A percentile compares a stretch with the other conserved stretches of the same genome.
These are phyloP conservation scores for Brachypodius melanocephalos DNA, from an alignment of 2,113 vertebrate species.

Conservation along the genomic window DNA sequence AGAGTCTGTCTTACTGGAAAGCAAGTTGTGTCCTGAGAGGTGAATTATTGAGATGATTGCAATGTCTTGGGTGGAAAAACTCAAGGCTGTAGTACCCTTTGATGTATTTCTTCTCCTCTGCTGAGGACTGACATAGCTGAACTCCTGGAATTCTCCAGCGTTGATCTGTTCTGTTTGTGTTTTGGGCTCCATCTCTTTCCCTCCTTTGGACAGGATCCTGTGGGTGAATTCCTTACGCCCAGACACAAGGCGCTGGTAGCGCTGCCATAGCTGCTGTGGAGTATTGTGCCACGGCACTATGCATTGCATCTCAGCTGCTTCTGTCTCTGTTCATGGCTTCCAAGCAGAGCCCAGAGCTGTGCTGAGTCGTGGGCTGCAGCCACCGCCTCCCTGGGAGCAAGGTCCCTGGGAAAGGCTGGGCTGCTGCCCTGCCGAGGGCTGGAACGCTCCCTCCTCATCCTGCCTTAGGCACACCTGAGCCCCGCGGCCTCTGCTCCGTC, in stretches of 20 bases:
- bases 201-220: not conserved
- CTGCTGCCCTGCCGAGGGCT: not conserved
- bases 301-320: not conserved
- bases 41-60: not conserved
- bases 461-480: not conserved
- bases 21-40: not conserved
- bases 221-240: rapidly evolving
- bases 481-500: rapidly evolving
- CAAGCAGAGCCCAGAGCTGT: not conserved
- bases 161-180: not conserved
- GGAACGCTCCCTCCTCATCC: not conserved
- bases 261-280: not conserved
- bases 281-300: not conserved
- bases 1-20: not conserved
- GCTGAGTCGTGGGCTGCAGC: not conserved
- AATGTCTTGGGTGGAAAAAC: not conserved
- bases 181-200: not conserved
- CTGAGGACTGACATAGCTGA: not conserved
- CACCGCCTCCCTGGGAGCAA: not conserved
- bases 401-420: not conserved
- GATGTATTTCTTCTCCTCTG: not conserved
- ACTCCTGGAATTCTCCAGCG: not conserved
- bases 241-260: not conserved
- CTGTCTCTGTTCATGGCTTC: not conserved
- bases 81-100: not conserved